Evolutionary conservation across 2,113 vertebrate genomes (phyloP), one percentile per base, ranked within the genome.

Genomic region (Litocranius walleri): DNA sequence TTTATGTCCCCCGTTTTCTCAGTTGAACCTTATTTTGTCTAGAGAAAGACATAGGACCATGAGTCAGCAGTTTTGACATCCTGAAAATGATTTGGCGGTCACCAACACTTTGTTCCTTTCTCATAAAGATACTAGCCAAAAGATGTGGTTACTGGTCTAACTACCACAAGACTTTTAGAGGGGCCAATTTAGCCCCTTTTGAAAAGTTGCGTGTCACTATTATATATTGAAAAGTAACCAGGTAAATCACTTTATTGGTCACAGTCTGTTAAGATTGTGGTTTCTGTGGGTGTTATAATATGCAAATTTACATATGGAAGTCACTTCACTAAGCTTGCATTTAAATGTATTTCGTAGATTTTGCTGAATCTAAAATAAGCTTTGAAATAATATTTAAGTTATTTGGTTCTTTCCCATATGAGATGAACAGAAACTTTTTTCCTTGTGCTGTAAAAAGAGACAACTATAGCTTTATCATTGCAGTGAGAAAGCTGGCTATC

Each of bases 321-420:
- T 97, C 36, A 78, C 15, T 90, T 96, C 27, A 29, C 82, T 84
- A 43, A 83, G 45, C 5, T 83, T 90, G 88, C 45, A 74, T 40
- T 45, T 92, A 92, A 97, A 64, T 92, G 3, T 77, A 74, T 94
- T 91, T 90, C 85, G 86, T 62, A 45, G 57, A 95, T 94, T 96
- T 94, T 96, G 15, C 56, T 57, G 40, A 85, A 90, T 85, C 90
- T 83, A 84, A 93, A 93, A 11, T 95, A 95, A 61, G 56, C 27
- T 67, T 71, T 57, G 14, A 95, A 92, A 71, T 96, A 57, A 91
- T 56, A 54, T 57, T 95, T 80, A 59, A 81, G 23, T 94, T 94
- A 52, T 50, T 93, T 96, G 40, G 29, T 86, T 97, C 3, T 90
- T 92, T 14, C 33, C 82, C 25, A 33, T 29, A n/a, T 61, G 45